phyloP scores from a whole-genome alignment of 1,140 invertebrate genomes.

The Argopecten irradians region DNA sequence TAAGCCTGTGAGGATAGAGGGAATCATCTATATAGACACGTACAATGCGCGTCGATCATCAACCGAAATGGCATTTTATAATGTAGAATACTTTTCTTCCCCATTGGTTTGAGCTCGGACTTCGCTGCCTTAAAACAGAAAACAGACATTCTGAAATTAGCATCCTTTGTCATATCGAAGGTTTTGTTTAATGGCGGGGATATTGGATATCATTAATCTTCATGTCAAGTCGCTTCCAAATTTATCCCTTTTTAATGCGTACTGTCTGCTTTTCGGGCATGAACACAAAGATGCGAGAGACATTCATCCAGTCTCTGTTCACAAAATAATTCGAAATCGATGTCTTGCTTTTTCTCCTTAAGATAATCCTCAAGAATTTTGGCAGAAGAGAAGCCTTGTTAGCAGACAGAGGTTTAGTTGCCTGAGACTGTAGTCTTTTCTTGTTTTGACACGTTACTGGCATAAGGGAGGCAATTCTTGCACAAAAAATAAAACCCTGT shows the following conservation, averaged over 20 bases:
- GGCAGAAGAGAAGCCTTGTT: constrained; percentile 38
- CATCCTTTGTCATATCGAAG: constrained; percentile 41
- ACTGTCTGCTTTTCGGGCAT: constrained; percentile 37
- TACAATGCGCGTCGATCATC: no score
- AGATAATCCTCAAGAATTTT: constrained; percentile 37
- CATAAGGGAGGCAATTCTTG: no score
- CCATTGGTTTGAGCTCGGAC: constrained; percentile 34
- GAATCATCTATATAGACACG: constrained; percentile 2
- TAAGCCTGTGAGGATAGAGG: neutral
- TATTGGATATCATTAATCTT: constrained; percentile 36
- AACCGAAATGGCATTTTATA: constrained; percentile 32
- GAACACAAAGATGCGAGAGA: constrained; percentile 41
- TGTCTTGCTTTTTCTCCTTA: constrained; percentile 8
- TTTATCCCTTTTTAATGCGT: constrained; percentile 39
- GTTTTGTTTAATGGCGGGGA: constrained; percentile 32
- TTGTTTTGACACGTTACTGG: no score
- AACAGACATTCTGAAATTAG: constrained; percentile 24
- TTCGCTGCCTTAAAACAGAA: constrained; percentile 34
- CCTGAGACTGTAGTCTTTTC: no score
- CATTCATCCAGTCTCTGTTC: constrained; percentile 27
- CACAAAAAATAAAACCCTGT: no score
- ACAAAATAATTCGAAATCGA: constrained; percentile 42
- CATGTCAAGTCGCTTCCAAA: constrained; percentile 36
- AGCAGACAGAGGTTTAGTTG: constrained; percentile 4
- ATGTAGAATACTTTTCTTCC: constrained; percentile 33